Base-by-base conservation (phyloP, 92 coral and sea anemone species). In the Porites cylindrica region DNA sequence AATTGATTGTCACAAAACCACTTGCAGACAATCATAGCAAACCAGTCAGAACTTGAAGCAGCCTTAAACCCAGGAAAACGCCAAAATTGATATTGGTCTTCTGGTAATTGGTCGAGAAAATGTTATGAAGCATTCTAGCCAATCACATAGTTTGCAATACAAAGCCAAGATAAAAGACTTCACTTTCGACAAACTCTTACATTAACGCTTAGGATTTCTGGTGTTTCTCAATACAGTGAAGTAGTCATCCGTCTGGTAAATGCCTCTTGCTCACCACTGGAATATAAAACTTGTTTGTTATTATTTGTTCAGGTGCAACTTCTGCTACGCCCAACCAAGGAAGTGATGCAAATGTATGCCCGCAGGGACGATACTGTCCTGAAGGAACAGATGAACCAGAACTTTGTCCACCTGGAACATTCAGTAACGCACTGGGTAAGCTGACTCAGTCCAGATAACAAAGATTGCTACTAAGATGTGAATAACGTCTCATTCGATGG, bases 291-390 rank as follows among this genome's bases (percentile, higher is more conserved):
- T 56, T 56, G 14, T 54, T 54, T 54, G 16, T 56, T 56, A 56
- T 82, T 60, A 16, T 78, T 61, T 64, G 6, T 67, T 20, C 70
- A 97, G 99, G 99, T 43, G 98, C 99, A 11, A 93, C 53, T 66
- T 91, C 90, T 62, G 96, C 99, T 66, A 95, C 99, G 18, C 99
- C 99, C 2, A 77, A 83, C 53, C 96, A 97, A 77, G 98, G 98
- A 61, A 68, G 0, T 70, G 95, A 89, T 71, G 99, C 99, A 38
- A 85, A 93, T 80, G 77, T 81, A 47, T 97, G 99, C 63, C 93
- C 94, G 10, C 91, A 84, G 52, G 99, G 99, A 19, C 77, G 83
- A 59, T 97, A 79, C 54, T 97, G 99, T 73, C 88, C 81, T 12
- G 92, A 93, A 87, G 97, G 98, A 69, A 97, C 99, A 21, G 90